These are phyloP conservation scores for Pipistrellus pygmaeus DNA, from an alignment of 2,797 vertebrate species.

Conservation along the genomic window DNA sequence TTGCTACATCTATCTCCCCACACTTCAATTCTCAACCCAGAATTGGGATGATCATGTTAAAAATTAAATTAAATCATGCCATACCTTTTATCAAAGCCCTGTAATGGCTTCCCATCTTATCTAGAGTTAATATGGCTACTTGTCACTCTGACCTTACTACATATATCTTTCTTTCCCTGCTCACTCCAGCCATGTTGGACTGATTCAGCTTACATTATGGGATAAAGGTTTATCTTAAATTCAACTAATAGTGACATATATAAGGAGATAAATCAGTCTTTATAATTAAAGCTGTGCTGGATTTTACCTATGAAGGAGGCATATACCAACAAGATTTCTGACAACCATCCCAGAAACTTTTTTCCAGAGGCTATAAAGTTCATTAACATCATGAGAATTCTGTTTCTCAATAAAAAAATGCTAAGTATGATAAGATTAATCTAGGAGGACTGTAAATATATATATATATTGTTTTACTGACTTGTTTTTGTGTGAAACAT, in stretches of 20 bases:
- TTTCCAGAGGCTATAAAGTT: not conserved
- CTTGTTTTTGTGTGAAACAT: not conserved
- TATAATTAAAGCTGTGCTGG: not conserved
- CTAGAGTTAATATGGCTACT: not conserved
- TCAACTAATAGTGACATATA: not conserved
- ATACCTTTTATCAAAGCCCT: not conserved
- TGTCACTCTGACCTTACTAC: not conserved
- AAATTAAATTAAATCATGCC: not conserved
- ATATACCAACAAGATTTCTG: not conserved
- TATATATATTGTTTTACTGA: not conserved
- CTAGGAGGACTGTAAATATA: not conserved
- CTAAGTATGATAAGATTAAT: not conserved
- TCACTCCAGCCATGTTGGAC: not conserved
- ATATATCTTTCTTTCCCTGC: not conserved
- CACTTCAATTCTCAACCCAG: not conserved
- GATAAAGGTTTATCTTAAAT: not conserved
- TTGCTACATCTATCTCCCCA: not conserved
- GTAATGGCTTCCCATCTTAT: not conserved
- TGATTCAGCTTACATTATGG: not conserved
- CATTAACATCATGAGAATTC: not conserved
- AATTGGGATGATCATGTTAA: not conserved
- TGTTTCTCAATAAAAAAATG: conserved; percentile 16
- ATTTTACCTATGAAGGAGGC: not conserved
- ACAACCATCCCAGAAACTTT: not conserved
- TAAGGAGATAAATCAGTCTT: conserved; percentile 32